A percentile compares a stretch with the other conserved stretches of the same genome.
These are phyloP conservation scores for Gymnocheta viridis DNA, from an alignment of 2,888 invertebrate genomes.

Conservation along the genomic window DNA sequence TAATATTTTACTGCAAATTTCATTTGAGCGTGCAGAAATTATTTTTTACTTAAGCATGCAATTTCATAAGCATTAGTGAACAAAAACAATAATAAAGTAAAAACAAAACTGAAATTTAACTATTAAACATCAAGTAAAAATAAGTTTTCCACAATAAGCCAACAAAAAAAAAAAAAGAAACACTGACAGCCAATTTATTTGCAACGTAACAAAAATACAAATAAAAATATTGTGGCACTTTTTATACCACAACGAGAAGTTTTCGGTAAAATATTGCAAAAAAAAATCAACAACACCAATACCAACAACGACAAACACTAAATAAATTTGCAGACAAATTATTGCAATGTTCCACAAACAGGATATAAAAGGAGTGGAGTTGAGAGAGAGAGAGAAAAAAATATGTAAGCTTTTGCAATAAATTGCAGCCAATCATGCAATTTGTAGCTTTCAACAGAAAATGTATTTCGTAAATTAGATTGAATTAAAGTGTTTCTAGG, in stretches of 20 bases:
- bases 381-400: not conserved
- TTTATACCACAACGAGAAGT: not conserved
- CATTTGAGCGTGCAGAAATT: constrained; percentile 47
- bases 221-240: not conserved
- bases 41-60: constrained; percentile 38
- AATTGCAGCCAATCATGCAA: constrained; percentile 65
- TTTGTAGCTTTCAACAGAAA: constrained; percentile 42
- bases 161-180: not conserved
- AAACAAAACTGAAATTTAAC: not conserved
- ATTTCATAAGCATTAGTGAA: constrained; percentile 20
- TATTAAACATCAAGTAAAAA: not conserved
- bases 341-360: constrained; percentile 14
- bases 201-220: not conserved
- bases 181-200: not conserved
- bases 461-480: constrained; percentile 1
- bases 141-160: not conserved
- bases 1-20: constrained; percentile 14
- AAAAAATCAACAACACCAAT: no score
- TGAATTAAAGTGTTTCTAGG: not conserved
- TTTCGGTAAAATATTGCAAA: constrained; percentile 11
- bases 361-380: constrained; percentile 30
- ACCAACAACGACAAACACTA: not conserved
- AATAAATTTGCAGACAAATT: not conserved
- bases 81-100: not conserved
- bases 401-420: constrained; percentile 11